Percentiles rank a stretch among this genome's conserved stretches.
phyloP scores from a whole-genome alignment of 2,888 invertebrate species.

The Microctonus brassicae region DNA sequence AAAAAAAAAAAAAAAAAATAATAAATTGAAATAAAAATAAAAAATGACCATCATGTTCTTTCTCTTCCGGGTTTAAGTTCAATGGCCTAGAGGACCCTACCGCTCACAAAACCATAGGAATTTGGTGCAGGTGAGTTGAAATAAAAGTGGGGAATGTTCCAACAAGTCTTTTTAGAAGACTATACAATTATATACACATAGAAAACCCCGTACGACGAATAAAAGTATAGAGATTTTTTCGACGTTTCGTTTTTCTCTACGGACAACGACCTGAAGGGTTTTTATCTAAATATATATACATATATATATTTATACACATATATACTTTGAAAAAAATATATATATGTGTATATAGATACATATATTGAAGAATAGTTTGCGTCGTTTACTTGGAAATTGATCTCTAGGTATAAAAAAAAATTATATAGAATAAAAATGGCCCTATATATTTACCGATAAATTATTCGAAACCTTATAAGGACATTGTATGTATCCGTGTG shows the following conservation, averaged over 20 bases:
- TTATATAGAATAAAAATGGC: neutral
- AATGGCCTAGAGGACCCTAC: constrained; percentile 52
- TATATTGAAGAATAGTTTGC: constrained; percentile 4
- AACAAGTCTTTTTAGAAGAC: constrained; percentile 4
- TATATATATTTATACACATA: neutral
- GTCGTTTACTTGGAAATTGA: constrained; percentile 18
- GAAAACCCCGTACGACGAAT: constrained; percentile 25
- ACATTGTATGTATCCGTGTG: neutral
- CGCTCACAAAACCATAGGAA: constrained; percentile 60
- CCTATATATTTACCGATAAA: constrained; percentile 36
- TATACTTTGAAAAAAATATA: too few relatives aligned
- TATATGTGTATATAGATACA: neutral
- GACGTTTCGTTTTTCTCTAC: constrained; percentile 44
- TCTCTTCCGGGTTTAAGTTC: constrained; percentile 55
- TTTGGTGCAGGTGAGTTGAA: constrained; percentile 67
- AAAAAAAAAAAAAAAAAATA: neutral
- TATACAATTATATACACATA: constrained; percentile 11
- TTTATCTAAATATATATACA: neutral
- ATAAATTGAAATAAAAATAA: neutral
- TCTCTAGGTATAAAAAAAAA: constrained; percentile 14
- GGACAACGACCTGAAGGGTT: constrained; percentile 54
- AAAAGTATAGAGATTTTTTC: constrained; percentile 45
- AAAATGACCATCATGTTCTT: constrained; percentile 36
- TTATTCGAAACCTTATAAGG: constrained; percentile 24
- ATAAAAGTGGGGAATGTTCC: constrained; percentile 6